phyloP scores from a whole-genome alignment of 92 coral and sea anemone species.

The Anthopleura xanthogrammica region DNA sequence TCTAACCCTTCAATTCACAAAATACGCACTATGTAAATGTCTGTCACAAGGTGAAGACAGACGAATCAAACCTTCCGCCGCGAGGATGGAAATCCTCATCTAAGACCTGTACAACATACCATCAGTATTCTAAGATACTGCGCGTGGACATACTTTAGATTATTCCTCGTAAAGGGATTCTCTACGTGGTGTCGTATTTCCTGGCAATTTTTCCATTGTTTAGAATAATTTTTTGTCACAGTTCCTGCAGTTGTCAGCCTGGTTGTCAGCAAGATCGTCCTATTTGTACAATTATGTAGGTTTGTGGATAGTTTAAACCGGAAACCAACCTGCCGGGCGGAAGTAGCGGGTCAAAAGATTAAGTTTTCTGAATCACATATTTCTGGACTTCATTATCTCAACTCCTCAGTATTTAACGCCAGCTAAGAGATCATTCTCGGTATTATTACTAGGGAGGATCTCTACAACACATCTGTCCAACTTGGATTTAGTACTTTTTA shows the following conservation, averaged over 20 bases:
- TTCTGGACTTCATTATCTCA: constrained; percentile 14
- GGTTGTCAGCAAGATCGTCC: constrained; percentile 1
- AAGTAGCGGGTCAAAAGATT: constrained; percentile 27
- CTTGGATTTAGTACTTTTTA: not conserved
- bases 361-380: constrained; percentile 23
- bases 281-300: not conserved
- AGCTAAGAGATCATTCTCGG: not conserved
- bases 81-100: constrained; percentile 2
- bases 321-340: constrained; percentile 37
- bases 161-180: not conserved
- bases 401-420: constrained; percentile 13
- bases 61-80: not conserved
- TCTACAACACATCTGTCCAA: not conserved
- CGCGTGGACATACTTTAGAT: not conserved
- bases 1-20: not conserved
- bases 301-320: constrained; percentile 30
- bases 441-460: not conserved
- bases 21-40: not conserved
- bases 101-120: not conserved
- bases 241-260: constrained; percentile 10
- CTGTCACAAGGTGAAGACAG: not conserved
- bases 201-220: constrained; percentile 10
- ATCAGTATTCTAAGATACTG: not conserved
- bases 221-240: constrained; percentile 8
- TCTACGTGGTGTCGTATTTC: not conserved